Evolutionary conservation across 2,797 vertebrate genomes (phyloP).

Genomic region (Lacerta viridis): DNA sequence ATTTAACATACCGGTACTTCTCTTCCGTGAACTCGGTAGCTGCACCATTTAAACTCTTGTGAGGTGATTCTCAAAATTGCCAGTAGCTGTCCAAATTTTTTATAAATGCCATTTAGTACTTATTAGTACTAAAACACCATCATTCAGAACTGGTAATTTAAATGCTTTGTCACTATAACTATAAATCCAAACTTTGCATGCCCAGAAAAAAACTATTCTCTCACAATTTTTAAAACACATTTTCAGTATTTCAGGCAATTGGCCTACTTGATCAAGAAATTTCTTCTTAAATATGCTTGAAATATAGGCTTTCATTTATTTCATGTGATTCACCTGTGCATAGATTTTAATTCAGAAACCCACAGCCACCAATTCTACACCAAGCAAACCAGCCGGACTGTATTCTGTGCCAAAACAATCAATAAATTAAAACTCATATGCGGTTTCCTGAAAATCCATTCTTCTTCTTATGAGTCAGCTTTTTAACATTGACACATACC

Average conservation of each 20-base stretch:
- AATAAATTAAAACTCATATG: conserved; percentile 1
- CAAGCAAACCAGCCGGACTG: neutral
- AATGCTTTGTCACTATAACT: too few species aligned
- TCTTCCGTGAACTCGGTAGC: neutral
- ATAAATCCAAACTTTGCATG: too few species aligned
- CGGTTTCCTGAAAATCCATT: neutral
- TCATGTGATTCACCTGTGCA: neutral
- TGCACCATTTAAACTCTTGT: neutral
- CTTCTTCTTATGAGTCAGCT: neutral
- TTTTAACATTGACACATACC: neutral
- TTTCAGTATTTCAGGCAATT: neutral
- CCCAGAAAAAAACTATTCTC: too few species aligned
- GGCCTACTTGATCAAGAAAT: neutral
- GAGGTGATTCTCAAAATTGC: neutral
- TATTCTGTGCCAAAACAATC: neutral
- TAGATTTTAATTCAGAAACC: conserved; percentile 14
- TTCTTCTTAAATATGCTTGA: neutral
- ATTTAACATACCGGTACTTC: too few species aligned
- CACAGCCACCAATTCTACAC: neutral
- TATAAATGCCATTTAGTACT: neutral
- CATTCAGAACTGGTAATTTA: too few species aligned
- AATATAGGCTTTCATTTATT: conserved; percentile 24
- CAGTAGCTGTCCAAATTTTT: neutral
- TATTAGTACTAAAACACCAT: neutral
- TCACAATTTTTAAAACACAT: neutral